Evolutionary conservation across 2,888 invertebrate genomes (phyloP), one percentile per base, ranked within the genome.

Genomic region (Magallana nippona): DNA sequence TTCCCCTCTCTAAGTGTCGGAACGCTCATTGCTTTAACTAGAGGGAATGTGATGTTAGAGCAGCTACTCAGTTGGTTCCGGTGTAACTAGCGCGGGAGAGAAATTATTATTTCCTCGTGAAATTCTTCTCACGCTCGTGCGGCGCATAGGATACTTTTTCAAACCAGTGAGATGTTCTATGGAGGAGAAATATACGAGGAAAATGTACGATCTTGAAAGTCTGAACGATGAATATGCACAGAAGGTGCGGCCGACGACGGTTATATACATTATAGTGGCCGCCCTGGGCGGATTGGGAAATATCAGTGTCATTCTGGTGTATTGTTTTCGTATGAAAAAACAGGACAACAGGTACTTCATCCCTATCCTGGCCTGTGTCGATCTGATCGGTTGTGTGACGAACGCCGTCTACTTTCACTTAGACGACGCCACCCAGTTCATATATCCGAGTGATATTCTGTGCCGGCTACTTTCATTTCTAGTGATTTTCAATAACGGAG

Each of bases 341-440:
- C 71, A 71, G 71, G 71, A 71, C 27, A 71, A 71, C 27, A 78
- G 63, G 17, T 83, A 77, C 32, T 80, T 83, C n/a, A 77, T 55
- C 32, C 79, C 55, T 2, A 79, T n/a, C 44, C 17, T 79, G 1
- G 55, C 22, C 1, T 77, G 85, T 44, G 83, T 32, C 32, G 77
- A 83, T 71, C 27, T 71, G 27, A 71, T 71, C 13, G 71, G 71
- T 13, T 71, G 71, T 13, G 71, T 71, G 8, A 71, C 71, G 0
- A 71, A 71, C 27, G 71, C 71, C 27, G 71, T 71, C 2, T 71
- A 71, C 15, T 71, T 71, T 71, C 71, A 71, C 32, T 71, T 71
- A 19, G 71, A 71, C 27, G 71, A 71, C 11, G 27, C 19, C 19
- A 15, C 27, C 19, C 71, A 71, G 27, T 71, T 71, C 32, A 71